Percentiles rank a stretch among this genome's conserved stretches.
Evolutionary conservation across 2,113 vertebrate genomes (phyloP).

Genomic region (Lates calcarifer): DNA sequence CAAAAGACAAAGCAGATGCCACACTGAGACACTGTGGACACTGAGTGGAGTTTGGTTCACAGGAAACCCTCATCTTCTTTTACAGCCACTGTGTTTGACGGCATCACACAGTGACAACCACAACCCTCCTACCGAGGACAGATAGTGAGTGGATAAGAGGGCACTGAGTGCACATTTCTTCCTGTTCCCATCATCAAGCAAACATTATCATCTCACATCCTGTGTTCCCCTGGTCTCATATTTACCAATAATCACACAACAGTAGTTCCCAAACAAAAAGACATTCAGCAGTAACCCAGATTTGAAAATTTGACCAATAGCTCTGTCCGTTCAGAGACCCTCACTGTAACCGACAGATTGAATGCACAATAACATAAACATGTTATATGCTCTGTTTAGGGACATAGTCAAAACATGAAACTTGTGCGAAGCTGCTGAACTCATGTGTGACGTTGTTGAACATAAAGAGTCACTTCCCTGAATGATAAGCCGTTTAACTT

Average conservation of each 20-base stretch:
- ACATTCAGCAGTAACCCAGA: constrained; percentile 19
- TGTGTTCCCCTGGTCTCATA: constrained; percentile 10
- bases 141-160: constrained; percentile 27
- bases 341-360: background rate
- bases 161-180: constrained; percentile 42
- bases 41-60: background rate
- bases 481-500: constrained; percentile 37
- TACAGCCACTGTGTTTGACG: constrained; percentile 10
- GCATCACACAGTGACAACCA: constrained; percentile 20
- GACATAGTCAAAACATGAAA: background rate
- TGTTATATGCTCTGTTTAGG: background rate
- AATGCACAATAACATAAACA: constrained; percentile 27
- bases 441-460: background rate
- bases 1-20: background rate
- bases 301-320: background rate
- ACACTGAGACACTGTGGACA: background rate
- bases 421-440: constrained; percentile 14
- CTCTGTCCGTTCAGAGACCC: background rate
- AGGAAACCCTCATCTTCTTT: background rate
- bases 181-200: constrained; percentile 46
- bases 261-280: constrained; percentile 8
- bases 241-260: constrained; percentile 49
- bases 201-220: constrained; percentile 43
- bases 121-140: constrained; percentile 9
- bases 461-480: constrained; percentile 48